Conservation (phyloP, 1,140 invertebrate species). For the Drosophila tsacasi region DNA sequence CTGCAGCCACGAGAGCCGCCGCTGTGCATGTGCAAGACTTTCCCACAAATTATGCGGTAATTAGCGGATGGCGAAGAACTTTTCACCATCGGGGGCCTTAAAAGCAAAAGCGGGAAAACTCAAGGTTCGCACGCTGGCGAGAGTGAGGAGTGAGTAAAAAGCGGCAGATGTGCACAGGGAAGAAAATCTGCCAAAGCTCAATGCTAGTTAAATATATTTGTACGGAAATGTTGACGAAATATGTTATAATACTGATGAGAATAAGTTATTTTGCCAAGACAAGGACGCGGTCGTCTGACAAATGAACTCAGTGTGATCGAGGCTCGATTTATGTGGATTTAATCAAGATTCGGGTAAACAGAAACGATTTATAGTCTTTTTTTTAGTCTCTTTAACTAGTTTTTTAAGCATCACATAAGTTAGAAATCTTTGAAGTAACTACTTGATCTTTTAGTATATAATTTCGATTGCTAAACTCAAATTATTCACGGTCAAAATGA, state of each 20-base stretch:
- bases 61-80: constrained; percentile 44
- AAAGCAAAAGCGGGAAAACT: constrained; percentile 53
- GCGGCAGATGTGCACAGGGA: neutral
- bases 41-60: constrained; percentile 49
- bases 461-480: too few species aligned
- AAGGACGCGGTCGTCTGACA: too few species aligned
- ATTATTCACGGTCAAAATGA: too few species aligned
- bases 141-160: neutral
- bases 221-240: neutral
- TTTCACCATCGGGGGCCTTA: constrained; percentile 20
- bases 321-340: too few species aligned
- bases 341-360: too few species aligned
- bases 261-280: neutral
- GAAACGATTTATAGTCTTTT: too few species aligned
- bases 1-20: neutral
- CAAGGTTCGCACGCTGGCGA: constrained; percentile 23
- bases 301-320: neutral
- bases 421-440: too few species aligned
- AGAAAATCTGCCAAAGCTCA: neutral
- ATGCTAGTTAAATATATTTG: neutral
- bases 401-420: too few species aligned
- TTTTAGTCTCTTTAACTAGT: too few species aligned
- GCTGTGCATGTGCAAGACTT: constrained; percentile 25
- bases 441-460: too few species aligned
- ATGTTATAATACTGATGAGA: neutral